Percentiles rank a stretch among this genome's conserved stretches.
Conservation (phyloP, 2,113 vertebrate genomes). For the Actinemys pallida region DNA sequence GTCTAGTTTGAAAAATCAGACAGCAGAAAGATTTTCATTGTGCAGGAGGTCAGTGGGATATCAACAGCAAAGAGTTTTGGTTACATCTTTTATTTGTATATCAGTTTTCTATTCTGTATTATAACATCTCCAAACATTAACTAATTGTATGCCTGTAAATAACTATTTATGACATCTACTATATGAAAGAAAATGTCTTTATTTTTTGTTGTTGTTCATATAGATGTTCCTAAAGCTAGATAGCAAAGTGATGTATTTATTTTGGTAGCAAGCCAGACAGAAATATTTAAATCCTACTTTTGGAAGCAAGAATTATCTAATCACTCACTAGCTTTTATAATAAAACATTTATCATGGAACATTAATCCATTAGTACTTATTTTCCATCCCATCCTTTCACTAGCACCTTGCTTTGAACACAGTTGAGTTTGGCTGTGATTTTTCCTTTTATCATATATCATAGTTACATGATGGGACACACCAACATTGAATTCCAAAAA, state of each 20-base stretch:
- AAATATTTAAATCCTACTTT: slow-evolving; percentile 82
- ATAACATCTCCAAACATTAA: slow-evolving; percentile 46
- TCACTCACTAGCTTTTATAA: slow-evolving; percentile 81
- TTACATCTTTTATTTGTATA: neutral
- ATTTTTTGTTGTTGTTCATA: slow-evolving; percentile 51
- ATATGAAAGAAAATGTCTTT: slow-evolving; percentile 34
- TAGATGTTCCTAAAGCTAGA: slow-evolving; percentile 70
- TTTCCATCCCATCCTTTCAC: slow-evolving; percentile 81
- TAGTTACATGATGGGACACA: slow-evolving; percentile 77
- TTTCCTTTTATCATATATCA: slow-evolving; percentile 85
- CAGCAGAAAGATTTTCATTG: slow-evolving; percentile 1
- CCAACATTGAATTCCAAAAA: slow-evolving; percentile 71
- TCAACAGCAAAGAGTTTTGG: neutral
- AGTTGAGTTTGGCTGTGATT: slow-evolving; percentile 76
- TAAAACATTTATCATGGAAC: slow-evolving; percentile 82
- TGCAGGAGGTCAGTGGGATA: neutral
- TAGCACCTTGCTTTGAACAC: slow-evolving; percentile 82
- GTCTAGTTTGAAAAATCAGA: slow-evolving; percentile 38
- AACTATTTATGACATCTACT: slow-evolving; percentile 49
- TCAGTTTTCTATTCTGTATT: neutral
- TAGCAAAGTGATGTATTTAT: slow-evolving; percentile 79
- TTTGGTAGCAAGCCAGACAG: slow-evolving; percentile 79
- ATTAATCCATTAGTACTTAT: slow-evolving; percentile 83
- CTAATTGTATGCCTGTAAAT: slow-evolving; percentile 21
- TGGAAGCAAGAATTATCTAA: slow-evolving; percentile 86